phyloP scores from a whole-genome alignment of 2,113 vertebrate genomes.

The Campylomormyrus numenius region DNA sequence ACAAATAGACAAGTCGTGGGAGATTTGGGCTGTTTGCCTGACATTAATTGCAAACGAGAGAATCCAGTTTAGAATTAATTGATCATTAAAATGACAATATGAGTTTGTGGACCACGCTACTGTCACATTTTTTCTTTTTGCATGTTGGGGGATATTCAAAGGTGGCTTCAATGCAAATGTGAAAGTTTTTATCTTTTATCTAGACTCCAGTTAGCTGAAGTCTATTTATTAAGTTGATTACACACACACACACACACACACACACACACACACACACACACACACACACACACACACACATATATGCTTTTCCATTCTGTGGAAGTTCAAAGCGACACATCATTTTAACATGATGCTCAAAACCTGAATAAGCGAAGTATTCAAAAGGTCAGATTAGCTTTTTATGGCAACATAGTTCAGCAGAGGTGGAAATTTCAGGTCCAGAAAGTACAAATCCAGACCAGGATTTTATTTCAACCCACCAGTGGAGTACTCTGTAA shows the following conservation, averaged over 20 bases:
- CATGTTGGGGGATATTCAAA: background rate
- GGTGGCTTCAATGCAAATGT: background rate
- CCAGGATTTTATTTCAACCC: too few relatives aligned
- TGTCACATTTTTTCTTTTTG: background rate
- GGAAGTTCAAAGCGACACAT: background rate
- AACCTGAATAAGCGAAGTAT: background rate
- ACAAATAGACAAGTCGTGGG: constrained; percentile 28
- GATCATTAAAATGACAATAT: constrained; percentile 23
- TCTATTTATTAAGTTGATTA: background rate
- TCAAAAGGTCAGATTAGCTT: background rate
- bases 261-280: background rate
- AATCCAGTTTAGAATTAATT: constrained; percentile 23
- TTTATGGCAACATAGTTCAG: background rate
- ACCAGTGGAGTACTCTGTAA: too few relatives aligned
- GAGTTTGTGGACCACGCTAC: constrained; percentile 4
- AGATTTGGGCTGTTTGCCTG: constrained; percentile 26
- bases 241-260: too few relatives aligned
- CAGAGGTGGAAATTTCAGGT: too few relatives aligned
- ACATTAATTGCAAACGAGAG: constrained; percentile 28
- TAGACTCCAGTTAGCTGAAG: background rate
- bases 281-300: background rate
- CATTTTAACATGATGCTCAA: background rate
- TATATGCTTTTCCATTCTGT: background rate
- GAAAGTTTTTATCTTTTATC: background rate
- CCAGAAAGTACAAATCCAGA: too few relatives aligned